Evolutionary conservation across 2,888 invertebrate genomes (phyloP).

Genomic region (Trissonchulus sp.): DNA sequence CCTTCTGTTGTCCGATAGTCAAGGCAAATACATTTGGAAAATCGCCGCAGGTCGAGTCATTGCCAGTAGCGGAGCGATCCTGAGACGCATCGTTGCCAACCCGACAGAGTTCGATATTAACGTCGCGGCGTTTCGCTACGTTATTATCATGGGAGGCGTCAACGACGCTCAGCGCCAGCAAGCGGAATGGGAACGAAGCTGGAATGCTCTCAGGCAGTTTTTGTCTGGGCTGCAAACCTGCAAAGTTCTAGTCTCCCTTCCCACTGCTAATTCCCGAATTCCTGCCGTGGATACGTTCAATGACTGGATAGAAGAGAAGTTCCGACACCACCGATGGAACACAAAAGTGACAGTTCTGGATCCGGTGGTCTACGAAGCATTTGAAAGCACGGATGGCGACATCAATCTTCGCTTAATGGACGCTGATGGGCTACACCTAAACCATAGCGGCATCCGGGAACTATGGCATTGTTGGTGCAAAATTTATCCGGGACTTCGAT

Average conservation of each 20-base stretch:
- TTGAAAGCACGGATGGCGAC: not conserved
- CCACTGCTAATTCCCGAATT: too few relatives aligned
- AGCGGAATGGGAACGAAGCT: not conserved
- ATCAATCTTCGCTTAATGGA: not conserved
- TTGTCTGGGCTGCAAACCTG: too few relatives aligned
- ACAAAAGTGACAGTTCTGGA: too few relatives aligned
- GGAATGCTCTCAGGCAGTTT: too few relatives aligned
- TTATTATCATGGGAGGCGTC: not conserved
- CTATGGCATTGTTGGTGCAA: too few relatives aligned
- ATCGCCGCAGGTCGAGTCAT: not conserved
- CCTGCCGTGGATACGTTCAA: too few relatives aligned
- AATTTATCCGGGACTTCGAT: too few relatives aligned
- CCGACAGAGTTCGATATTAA: not conserved
- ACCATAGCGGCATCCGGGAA: not conserved
- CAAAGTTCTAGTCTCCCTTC: too few relatives aligned
- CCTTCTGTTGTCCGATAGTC: not conserved
- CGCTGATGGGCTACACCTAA: not conserved
- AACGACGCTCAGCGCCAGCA: not conserved
- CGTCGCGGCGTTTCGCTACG: not conserved
- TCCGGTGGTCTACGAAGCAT: too few relatives aligned
- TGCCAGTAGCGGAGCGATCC: not conserved
- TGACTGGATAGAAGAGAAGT: too few relatives aligned
- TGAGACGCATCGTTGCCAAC: not conserved
- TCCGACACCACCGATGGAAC: too few relatives aligned
- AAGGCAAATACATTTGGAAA: not conserved